Percentiles rank a stretch among this genome's conserved stretches.
phyloP scores from a whole-genome alignment of 2,797 vertebrate genomes.

The Halcyon smyrnensis region DNA sequence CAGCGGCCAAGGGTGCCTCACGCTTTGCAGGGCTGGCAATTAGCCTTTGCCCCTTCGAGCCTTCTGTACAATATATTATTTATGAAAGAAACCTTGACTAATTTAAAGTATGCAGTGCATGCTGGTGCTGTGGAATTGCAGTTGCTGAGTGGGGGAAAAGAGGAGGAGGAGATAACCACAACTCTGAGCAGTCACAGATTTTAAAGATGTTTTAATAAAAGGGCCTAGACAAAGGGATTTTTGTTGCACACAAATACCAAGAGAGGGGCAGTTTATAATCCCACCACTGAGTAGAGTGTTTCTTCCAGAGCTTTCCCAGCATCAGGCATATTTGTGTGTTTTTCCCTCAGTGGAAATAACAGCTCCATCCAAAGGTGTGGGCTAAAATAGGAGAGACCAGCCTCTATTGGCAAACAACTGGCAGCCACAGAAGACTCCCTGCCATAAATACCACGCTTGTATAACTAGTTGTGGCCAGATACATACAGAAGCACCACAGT shows the following conservation, averaged over 20 bases:
- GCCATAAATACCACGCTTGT: not conserved
- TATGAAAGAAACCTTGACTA: not conserved
- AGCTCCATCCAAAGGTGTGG: not conserved
- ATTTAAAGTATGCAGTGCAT: not conserved
- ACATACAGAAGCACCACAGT: not conserved
- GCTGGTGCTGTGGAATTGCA: not conserved
- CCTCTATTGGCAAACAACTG: not conserved
- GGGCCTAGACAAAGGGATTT: not conserved
- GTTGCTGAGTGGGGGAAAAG: not conserved
- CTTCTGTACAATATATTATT: not conserved
- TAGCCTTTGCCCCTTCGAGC: not conserved
- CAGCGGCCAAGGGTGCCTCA: not conserved
- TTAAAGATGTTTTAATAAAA: not conserved
- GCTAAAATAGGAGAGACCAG: conserved; percentile 28
- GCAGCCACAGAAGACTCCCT: not conserved
- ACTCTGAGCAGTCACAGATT: not conserved
- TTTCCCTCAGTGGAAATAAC: conserved; percentile 20
- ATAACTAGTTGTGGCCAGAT: not conserved
- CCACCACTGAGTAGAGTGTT: not conserved
- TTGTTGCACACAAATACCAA: not conserved
- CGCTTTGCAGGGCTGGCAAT: not conserved
- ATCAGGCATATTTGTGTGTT: not conserved
- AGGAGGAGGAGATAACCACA: not conserved
- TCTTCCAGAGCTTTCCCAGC: not conserved
- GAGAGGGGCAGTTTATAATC: not conserved